Percentiles rank a stretch among this genome's conserved stretches.
These are phyloP conservation scores for Cirrhinus mrigala DNA, from an alignment of 2,797 vertebrate species.

Conservation along the genomic window DNA sequence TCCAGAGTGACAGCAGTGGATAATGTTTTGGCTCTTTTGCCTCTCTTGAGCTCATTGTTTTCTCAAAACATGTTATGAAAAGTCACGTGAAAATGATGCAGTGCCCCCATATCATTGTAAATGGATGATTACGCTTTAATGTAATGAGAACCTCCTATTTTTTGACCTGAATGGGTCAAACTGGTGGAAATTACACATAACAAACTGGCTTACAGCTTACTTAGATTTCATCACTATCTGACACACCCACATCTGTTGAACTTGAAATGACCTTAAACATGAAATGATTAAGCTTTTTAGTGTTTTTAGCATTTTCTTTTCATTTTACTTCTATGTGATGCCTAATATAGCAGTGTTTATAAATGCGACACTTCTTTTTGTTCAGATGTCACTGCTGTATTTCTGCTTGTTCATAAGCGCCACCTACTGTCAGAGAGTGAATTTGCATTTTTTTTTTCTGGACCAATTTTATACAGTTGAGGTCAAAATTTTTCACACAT, in stretches of 20 bases:
- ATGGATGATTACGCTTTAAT: not conserved
- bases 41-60: not conserved
- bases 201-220: not conserved
- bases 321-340: no score
- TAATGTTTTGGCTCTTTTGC: not conserved
- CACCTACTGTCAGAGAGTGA: not conserved
- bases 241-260: not conserved
- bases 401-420: not conserved
- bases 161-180: not conserved
- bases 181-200: not conserved
- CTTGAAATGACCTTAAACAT: not conserved
- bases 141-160: not conserved
- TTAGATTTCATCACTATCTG: not conserved
- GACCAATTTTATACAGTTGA: not conserved
- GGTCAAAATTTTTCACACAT: no score
- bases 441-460: not conserved
- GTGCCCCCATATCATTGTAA: not conserved
- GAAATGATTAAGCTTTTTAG: not conserved
- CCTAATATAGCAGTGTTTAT: not conserved
- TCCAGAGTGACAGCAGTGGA: not conserved
- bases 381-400: not conserved
- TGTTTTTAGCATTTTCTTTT: not conserved
- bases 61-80: not conserved
- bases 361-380: not conserved
- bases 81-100: not conserved